Percentiles rank a stretch among this genome's conserved stretches.
These are phyloP conservation scores for Artemia sinica DNA, from an alignment of 2,888 invertebrate species.

Conservation along the genomic window DNA sequence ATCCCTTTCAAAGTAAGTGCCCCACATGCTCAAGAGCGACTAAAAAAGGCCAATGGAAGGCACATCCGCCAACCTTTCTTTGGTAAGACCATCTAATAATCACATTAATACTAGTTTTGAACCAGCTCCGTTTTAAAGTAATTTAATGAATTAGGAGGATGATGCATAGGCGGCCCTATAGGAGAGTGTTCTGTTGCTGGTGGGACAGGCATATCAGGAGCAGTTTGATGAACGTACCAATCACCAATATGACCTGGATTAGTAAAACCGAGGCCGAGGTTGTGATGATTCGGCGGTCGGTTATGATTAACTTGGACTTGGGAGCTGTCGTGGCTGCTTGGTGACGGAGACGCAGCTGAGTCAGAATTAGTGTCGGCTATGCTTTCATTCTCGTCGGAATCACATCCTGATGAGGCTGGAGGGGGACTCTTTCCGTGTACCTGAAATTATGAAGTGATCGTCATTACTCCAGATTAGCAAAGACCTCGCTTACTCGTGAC, in stretches of 20 bases:
- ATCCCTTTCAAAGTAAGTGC: conserved; percentile 1
- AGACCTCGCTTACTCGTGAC: conserved; percentile 10
- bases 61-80: conserved; percentile 4
- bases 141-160: conserved; percentile 26
- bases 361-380: conserved; percentile 24
- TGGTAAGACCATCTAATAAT: background rate
- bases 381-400: conserved; percentile 55
- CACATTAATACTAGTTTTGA: conserved; percentile 2
- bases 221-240: conserved; percentile 59
- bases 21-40: background rate
- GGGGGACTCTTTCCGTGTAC: conserved; percentile 51
- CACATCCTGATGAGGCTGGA: conserved; percentile 48
- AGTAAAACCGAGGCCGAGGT: conserved; percentile 15
- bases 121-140: conserved; percentile 1
- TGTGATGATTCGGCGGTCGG: conserved; percentile 1
- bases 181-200: conserved; percentile 50
- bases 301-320: background rate
- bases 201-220: conserved; percentile 41
- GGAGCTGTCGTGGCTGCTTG: conserved; percentile 32
- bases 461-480: background rate
- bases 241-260: conserved; percentile 41
- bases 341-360: conserved; percentile 33
- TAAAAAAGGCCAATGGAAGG: background rate
- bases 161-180: conserved; percentile 30
- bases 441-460: conserved; percentile 29